A percentile compares a stretch with the other conserved stretches of the same genome.
These are phyloP conservation scores for Corvus moneduloides DNA, from an alignment of 2,113 vertebrate species.

Conservation along the genomic window DNA sequence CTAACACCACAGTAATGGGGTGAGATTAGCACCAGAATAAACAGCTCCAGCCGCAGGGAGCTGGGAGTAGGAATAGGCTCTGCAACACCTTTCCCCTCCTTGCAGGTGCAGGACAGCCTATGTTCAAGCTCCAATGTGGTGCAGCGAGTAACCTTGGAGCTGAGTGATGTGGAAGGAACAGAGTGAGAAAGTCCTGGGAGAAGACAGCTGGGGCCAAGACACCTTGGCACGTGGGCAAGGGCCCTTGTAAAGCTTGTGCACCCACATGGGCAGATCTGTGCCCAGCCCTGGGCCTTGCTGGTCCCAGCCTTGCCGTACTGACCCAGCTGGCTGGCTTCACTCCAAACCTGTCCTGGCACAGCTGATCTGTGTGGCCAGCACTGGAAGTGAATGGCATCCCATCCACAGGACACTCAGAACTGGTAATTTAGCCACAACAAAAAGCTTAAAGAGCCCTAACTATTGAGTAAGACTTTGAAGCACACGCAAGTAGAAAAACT, in stretches of 20 bases:
- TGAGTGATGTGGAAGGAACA: rapidly evolving
- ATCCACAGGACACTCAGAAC: not conserved
- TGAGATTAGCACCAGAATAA: not conserved
- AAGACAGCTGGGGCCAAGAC: not conserved
- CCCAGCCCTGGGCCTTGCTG: not conserved
- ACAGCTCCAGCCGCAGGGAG: not conserved
- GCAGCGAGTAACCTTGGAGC: not conserved
- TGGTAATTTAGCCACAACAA: not conserved
- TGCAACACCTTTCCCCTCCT: not conserved
- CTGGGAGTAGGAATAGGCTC: not conserved
- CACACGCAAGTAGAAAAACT: not conserved
- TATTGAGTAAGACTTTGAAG: not conserved
- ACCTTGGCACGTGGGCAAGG: not conserved
- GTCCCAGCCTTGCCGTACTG: not conserved
- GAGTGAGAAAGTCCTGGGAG: not conserved
- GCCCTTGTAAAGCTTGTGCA: not conserved
- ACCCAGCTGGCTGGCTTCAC: not conserved
- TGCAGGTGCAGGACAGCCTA: not conserved
- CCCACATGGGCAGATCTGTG: rapidly evolving
- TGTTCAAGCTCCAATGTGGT: rapidly evolving
- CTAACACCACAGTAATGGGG: rapidly evolving
- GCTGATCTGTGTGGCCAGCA: rapidly evolving
- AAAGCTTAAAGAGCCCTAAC: not conserved
- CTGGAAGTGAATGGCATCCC: not conserved
- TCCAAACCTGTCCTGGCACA: not conserved